Conservation (phyloP, 2,113 vertebrate genomes). For the Callocephalon fimbriatum region DNA sequence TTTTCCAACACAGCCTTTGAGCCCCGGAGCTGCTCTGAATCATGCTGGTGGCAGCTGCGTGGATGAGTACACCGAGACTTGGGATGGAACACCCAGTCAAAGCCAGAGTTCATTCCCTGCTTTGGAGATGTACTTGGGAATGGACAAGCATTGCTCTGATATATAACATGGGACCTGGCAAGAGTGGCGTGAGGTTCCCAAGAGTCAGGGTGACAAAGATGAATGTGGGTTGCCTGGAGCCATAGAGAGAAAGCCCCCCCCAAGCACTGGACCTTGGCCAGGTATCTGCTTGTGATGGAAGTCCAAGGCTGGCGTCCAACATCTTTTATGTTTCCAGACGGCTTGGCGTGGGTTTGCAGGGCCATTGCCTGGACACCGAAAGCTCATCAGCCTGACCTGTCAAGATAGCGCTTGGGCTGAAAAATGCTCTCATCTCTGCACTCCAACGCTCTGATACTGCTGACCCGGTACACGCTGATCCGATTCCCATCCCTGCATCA, state of each 20-base stretch:
- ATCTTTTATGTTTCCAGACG: not conserved
- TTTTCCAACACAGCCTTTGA: not conserved
- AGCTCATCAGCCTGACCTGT: not conserved
- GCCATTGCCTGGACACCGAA: not conserved
- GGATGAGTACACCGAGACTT: not conserved
- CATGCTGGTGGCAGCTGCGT: accelerated
- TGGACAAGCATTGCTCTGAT: not conserved
- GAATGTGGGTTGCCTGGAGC: not conserved
- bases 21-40: not conserved
- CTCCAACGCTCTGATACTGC: not conserved
- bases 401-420: not conserved
- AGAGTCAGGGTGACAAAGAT: not conserved
- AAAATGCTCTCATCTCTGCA: not conserved
- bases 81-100: not conserved
- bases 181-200: not conserved
- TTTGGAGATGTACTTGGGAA: not conserved
- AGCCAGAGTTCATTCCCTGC: not conserved
- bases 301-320: not conserved
- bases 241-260: not conserved
- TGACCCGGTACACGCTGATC: not conserved
- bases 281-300: not conserved
- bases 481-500: not conserved
- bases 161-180: not conserved
- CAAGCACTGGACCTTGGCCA: not conserved
- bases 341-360: not conserved